Evolutionary conservation across 2,888 invertebrate genomes (phyloP).

Genomic region (Mesopsocus fuscifrons): DNA sequence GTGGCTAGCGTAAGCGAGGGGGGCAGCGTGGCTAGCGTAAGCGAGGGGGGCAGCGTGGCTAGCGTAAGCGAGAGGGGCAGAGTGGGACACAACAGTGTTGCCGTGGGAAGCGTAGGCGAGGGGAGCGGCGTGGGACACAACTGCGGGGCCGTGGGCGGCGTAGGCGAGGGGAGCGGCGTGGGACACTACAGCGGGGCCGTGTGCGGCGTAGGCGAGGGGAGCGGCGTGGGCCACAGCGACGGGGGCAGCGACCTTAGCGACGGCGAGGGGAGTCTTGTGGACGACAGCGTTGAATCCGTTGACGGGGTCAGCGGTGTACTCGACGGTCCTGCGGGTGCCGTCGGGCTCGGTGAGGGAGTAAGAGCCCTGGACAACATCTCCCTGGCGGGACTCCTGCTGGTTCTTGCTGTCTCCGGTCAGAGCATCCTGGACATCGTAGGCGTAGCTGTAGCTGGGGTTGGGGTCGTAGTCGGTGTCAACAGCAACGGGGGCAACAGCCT

Average conservation of each 20-base stretch:
- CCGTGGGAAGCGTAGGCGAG: constrained; percentile 16
- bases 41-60: constrained; percentile 15
- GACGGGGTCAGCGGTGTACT: constrained; percentile 15
- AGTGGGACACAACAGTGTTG: constrained; percentile 13
- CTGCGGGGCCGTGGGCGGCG: constrained; percentile 15
- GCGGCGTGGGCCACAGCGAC: constrained; percentile 13
- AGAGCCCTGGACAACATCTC: constrained; percentile 14
- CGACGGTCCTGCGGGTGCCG: constrained; percentile 14
- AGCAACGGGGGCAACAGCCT: constrained; percentile 10
- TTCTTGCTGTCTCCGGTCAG: constrained; percentile 13
- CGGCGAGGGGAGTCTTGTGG: constrained; percentile 12
- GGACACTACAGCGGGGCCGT: constrained; percentile 9
- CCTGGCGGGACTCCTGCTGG: constrained; percentile 14
- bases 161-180: constrained; percentile 13
- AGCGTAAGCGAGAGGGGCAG: constrained; percentile 11
- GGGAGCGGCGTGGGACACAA: constrained; percentile 16
- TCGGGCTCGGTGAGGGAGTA: constrained; percentile 14
- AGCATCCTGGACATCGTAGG: constrained; percentile 13
- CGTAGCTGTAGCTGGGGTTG: constrained; percentile 16
- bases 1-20: constrained; percentile 17
- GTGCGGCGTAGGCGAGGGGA: constrained; percentile 15
- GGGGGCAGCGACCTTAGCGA: constrained; percentile 8
- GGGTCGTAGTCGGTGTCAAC: constrained; percentile 13
- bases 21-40: constrained; percentile 16
- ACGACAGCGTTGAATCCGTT: constrained; percentile 16